Percentiles rank a stretch among this genome's conserved stretches.
Conservation (phyloP, 2,113 vertebrate genomes). For the Bambusicola thoracicus region DNA sequence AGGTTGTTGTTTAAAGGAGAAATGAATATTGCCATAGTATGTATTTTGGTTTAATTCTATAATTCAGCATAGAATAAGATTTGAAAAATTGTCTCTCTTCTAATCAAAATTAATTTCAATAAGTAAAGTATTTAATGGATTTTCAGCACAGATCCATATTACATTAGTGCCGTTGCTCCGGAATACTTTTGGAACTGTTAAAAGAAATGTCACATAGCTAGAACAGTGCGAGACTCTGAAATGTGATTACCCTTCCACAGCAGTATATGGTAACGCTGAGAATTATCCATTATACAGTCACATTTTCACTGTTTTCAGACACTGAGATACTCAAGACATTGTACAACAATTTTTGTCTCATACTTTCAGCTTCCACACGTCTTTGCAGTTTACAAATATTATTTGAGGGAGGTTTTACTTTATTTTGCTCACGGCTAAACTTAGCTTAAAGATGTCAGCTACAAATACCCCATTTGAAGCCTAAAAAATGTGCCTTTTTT, state of each 20-base stretch:
- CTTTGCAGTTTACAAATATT: background rate
- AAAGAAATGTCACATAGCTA: background rate
- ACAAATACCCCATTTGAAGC: background rate
- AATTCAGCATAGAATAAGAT: background rate
- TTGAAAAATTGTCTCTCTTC: background rate
- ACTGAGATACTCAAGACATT: background rate
- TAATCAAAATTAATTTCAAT: background rate
- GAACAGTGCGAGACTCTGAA: background rate
- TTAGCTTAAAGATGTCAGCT: background rate
- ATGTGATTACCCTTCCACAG: background rate
- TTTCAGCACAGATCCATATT: background rate
- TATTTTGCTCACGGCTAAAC: background rate
- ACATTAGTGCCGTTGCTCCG: background rate
- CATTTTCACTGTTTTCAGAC: background rate
- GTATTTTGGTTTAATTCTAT: too few relatives aligned
- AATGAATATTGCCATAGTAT: background rate
- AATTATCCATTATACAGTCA: background rate
- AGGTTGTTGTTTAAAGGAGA: background rate
- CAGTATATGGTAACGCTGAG: background rate
- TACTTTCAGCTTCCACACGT: background rate
- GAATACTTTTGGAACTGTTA: background rate
- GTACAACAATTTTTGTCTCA: background rate
- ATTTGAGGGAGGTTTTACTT: background rate
- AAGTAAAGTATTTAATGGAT: background rate
- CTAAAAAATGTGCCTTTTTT: fast-evolving